Base-by-base conservation (phyloP, 2,797 vertebrate genomes). In the Chaenodraco wilsoni region DNA sequence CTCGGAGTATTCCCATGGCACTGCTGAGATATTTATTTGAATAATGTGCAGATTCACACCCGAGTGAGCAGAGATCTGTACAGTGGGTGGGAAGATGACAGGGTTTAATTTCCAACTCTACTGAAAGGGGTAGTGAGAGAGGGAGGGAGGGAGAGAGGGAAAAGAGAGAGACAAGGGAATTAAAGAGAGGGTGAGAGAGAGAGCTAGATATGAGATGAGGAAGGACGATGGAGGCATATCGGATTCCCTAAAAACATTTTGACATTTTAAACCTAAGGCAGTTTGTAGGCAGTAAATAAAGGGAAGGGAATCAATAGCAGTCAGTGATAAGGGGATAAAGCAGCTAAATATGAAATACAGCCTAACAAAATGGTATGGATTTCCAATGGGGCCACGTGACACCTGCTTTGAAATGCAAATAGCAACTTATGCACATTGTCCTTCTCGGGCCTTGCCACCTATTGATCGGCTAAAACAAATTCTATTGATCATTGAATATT, bases 401-500 rank as follows among this genome's bases (percentile, higher is more conserved):
- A 93, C 79, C 90, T 92, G 91, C 93, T 95, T 95, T 95, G 93
- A 95, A 95, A 95, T 94, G 93, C 94, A 95, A 95, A 95, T 93
- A 94, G 93, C 87, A 95, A 94, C 93, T 95, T 92, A 92, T 93
- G 93, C 94, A 93, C 94, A 91, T 92, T 94, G 93, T 95, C 94
- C 93, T 95, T 94, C 90, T 87, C 85, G 79, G 88, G 91, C 86
- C 80, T 56, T 65, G 85, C 90, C 87, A 93, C 89, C 92, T 94
- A 95, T 95, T 86, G 95, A 95, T 94, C 84, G 74, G 82, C 90
- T 93, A 92, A 93, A 94, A 93, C 93, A 93, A 93, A 94, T 90
- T 90, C 86, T 92, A 95, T 95, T 92, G 95, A 95, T 95, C 94
- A 94, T 92, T 94, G 94, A 95, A 95, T 95, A 95, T 94, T 95